A percentile compares a stretch with the other conserved stretches of the same genome.
These are phyloP conservation scores for Temnopleurus reevesii DNA, from an alignment of 53 echinoderm and acorn worm species.

Conservation along the genomic window DNA sequence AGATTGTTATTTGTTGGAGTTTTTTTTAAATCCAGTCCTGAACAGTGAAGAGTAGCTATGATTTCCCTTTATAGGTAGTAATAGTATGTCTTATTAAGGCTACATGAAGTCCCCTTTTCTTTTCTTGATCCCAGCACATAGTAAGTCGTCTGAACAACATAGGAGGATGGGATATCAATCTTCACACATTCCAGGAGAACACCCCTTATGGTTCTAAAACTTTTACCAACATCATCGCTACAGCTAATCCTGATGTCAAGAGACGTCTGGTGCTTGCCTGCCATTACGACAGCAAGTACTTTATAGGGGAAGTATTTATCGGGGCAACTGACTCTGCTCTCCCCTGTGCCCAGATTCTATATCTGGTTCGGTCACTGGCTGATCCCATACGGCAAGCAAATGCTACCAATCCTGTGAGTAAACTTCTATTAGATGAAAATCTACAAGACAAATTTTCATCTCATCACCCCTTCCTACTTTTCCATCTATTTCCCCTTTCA, in stretches of 20 bases:
- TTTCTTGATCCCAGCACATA: constrained; percentile 66
- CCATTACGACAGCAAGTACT: constrained; percentile 94
- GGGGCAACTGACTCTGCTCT: constrained; percentile 95
- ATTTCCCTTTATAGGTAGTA: too few relatives aligned
- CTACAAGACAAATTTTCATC: too few relatives aligned
- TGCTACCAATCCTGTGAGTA: constrained; percentile 51
- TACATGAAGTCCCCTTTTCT: background rate
- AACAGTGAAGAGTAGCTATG: too few relatives aligned
- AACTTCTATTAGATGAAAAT: background rate
- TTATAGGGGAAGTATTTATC: constrained; percentile 60
- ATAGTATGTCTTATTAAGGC: too few relatives aligned
- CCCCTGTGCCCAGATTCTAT: constrained; percentile 91
- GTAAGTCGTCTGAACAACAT: constrained; percentile 57
- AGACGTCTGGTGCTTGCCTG: constrained; percentile 91
- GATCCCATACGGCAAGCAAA: constrained; percentile 50
- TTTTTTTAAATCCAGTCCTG: too few relatives aligned
- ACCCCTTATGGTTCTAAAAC: constrained; percentile 44
- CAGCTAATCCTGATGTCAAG: constrained; percentile 66
- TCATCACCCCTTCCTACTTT: too few relatives aligned
- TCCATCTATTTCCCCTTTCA: too few relatives aligned
- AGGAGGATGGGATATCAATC: constrained; percentile 74
- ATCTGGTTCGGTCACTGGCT: constrained; percentile 68
- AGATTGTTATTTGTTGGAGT: too few relatives aligned
- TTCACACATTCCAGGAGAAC: constrained; percentile 58
- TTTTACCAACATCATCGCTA: constrained; percentile 90